These are phyloP conservation scores for Cydia strobilella DNA, from an alignment of 1,140 invertebrate species.

Conservation along the genomic window DNA sequence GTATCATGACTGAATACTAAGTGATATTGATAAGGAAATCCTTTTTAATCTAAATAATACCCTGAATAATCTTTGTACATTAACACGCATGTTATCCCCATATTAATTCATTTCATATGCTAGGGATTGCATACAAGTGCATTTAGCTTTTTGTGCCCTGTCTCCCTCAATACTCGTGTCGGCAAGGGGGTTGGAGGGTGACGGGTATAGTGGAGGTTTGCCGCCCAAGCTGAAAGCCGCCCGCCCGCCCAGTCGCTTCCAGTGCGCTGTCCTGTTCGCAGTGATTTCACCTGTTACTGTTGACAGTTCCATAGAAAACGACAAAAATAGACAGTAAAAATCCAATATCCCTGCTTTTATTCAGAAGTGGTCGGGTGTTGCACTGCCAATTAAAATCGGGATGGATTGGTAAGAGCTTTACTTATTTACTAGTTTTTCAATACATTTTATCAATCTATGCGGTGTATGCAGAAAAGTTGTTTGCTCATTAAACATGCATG, in stretches of 20 bases:
- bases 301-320: conserved; percentile 35
- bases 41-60: conserved; percentile 21
- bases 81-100: conserved; percentile 31
- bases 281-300: conserved; percentile 37
- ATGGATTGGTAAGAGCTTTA: conserved; percentile 23
- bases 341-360: conserved; percentile 29
- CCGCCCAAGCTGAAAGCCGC: conserved; percentile 55
- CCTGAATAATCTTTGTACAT: conserved; percentile 6
- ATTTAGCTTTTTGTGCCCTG: conserved; percentile 43
- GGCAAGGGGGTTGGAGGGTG: conserved; percentile 49
- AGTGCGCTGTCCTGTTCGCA: conserved; percentile 55
- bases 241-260: conserved; percentile 73
- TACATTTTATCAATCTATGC: neutral
- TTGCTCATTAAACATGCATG: neutral
- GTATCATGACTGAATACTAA: conserved; percentile 10
- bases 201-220: conserved; percentile 60
- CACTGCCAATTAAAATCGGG: conserved; percentile 4
- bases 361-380: conserved; percentile 10
- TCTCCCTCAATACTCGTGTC: conserved; percentile 43
- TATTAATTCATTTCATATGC: conserved; percentile 3
- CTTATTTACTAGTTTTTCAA: neutral
- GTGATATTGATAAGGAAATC: conserved; percentile 14
- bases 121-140: conserved; percentile 43
- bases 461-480: conserved; percentile 1
- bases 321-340: conserved; percentile 30